Evolutionary conservation across 2,113 vertebrate species (phyloP), one percentile per base, ranked within the genome.

Genomic region (Sminthopsis crassicaudata): DNA sequence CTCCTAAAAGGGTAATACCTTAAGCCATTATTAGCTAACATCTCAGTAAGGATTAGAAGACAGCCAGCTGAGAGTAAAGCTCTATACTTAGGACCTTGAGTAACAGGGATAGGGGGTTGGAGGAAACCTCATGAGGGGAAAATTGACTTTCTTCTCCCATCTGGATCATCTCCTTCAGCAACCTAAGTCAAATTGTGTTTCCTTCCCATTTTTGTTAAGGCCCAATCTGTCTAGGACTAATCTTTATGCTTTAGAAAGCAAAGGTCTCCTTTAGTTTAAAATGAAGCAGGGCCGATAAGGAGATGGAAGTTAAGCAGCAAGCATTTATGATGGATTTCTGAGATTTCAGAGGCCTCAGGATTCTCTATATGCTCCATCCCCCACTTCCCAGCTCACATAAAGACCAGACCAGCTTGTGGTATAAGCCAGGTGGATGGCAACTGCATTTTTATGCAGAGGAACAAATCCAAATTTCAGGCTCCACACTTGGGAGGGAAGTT

Each of bases 321-420:
- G 90, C 36, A 52, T 91, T 24, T 94, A 51, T 50, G 84, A n/a
- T 46, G 90, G 76, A 48, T 93, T 94, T 88, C 60, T 67, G 92
- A 89, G 25, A 90, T 42, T 46, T 67, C 53, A 94, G 67, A 1
- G 96, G 91, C n/a, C 53, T 92, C 42, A 30, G 36, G 92, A 30
- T 11, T 50, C 50, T 95, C 52, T 90, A 89, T 26, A 46, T 93
- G 96, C n/a, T 42, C 6, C n/a, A 42, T 16, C 19, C n/a, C 60
- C 67, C n/a, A 0, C 16, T 27, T 23, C 24, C 0, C 53, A 67
- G 30, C 7, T 53, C 89, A 92, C 84, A 93, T 89, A 52, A 42
- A 54, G 57, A 0, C 46, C 19, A 24, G 36, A 46, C 90, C 91
- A 60, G 95, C 46, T 10, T 91, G 42, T 23, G 51, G 50, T 90